These are phyloP conservation scores for Seriola quinqueradiata DNA, from an alignment of 2,113 vertebrate genomes.

Conservation along the genomic window DNA sequence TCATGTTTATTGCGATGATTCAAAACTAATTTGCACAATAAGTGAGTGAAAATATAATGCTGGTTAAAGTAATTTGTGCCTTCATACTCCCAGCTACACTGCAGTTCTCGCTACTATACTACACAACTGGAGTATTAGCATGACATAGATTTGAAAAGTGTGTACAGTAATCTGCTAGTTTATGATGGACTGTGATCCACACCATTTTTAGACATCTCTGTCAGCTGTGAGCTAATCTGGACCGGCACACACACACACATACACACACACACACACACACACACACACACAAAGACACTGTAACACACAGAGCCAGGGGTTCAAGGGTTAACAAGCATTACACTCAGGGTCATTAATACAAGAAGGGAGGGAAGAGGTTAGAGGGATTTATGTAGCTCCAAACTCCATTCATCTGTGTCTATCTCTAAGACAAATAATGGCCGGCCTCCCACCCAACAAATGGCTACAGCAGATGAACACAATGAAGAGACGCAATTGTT, in stretches of 20 bases:
- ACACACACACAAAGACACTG: background rate
- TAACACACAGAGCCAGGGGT: constrained; percentile 13
- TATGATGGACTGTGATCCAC: constrained; percentile 11
- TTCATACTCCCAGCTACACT: background rate
- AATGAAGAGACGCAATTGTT: constrained; percentile 33
- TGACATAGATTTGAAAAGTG: background rate
- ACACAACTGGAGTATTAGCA: background rate
- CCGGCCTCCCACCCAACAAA: constrained; percentile 43
- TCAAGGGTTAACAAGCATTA: constrained; percentile 43
- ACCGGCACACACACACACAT: background rate
- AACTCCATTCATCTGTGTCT: constrained; percentile 46
- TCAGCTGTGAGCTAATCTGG: constrained; percentile 39
- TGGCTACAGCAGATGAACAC: constrained; percentile 26
- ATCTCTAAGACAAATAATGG: constrained; percentile 51
- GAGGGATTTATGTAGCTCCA: constrained; percentile 44
- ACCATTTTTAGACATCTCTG: constrained; percentile 22
- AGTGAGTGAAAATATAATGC: background rate
- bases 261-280: background rate
- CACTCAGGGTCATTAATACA: constrained; percentile 33
- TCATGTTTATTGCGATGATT: background rate
- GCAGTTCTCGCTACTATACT: background rate
- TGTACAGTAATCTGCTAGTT: constrained; percentile 11
- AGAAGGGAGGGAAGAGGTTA: constrained; percentile 5
- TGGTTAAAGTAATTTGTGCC: background rate
- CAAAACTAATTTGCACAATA: background rate